Evolutionary conservation across 2,113 vertebrate species (phyloP).

Genomic region (Myotis lucifugus): DNA sequence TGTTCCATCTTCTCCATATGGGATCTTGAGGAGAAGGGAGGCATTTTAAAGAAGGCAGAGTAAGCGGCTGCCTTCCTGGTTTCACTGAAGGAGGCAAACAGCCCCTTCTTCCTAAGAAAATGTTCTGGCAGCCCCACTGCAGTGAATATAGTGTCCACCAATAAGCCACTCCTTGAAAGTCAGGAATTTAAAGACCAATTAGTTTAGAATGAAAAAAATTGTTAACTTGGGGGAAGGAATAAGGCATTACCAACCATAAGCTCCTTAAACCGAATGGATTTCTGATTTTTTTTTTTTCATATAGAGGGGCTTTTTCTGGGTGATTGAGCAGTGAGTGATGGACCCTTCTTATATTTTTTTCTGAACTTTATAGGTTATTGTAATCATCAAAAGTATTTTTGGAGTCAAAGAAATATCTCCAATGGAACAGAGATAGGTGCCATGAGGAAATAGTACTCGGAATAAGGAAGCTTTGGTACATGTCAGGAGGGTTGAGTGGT

Average conservation of each 20-base stretch:
- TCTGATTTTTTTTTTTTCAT: not conserved
- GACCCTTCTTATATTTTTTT: not conserved
- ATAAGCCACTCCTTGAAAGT: not conserved
- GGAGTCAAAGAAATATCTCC: not conserved
- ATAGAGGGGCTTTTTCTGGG: not conserved
- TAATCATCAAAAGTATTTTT: not conserved
- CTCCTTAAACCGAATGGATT: not conserved
- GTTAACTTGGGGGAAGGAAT: not conserved
- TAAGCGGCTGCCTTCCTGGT: not conserved
- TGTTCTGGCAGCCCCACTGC: not conserved
- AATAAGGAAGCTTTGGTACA: not conserved
- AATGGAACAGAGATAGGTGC: not conserved
- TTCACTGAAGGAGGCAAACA: not conserved
- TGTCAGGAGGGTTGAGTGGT: not conserved
- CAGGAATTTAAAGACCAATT: not conserved
- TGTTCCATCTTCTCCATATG: constrained; percentile 36
- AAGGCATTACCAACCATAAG: not conserved
- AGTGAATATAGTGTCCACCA: not conserved
- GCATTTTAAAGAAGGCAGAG: not conserved
- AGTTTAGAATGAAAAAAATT: not conserved
- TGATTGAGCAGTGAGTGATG: not conserved
- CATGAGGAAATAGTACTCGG: not conserved
- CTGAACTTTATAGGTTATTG: not conserved
- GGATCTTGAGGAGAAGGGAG: not conserved
- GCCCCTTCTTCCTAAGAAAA: not conserved